Percentiles rank a stretch among this genome's conserved stretches.
These are phyloP conservation scores for Phataginus tetradactyla DNA, from an alignment of 2,797 vertebrate species.

Conservation along the genomic window DNA sequence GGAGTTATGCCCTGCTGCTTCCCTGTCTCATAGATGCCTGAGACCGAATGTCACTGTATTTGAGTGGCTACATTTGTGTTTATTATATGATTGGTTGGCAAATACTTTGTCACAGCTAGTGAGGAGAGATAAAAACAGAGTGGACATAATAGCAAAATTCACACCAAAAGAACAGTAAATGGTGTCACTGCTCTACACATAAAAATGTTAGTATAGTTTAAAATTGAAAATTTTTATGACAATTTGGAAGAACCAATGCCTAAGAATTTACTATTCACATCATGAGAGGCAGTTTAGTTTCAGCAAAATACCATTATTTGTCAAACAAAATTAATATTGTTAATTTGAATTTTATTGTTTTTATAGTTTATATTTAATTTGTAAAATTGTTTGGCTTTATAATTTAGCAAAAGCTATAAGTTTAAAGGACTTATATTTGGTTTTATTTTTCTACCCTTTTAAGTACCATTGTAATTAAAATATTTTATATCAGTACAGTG, in stretches of 20 bases:
- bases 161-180: background rate
- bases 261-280: background rate
- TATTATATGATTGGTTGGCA: background rate
- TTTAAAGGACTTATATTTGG: background rate
- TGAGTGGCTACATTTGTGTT: background rate
- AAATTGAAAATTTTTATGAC: constrained; percentile 26
- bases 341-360: constrained; percentile 37
- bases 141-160: background rate
- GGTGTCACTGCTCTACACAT: background rate
- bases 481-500: background rate
- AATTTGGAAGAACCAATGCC: background rate
- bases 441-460: constrained; percentile 11
- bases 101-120: background rate
- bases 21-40: background rate
- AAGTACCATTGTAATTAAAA: background rate
- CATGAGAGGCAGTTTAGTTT: constrained; percentile 3
- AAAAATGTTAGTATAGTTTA: background rate
- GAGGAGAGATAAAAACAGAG: background rate
- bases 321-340: background rate
- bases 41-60: background rate
- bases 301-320: background rate
- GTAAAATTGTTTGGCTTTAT: background rate
- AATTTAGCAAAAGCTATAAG: background rate
- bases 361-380: background rate
- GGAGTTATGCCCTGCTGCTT: no score